phyloP scores from a whole-genome alignment of 1,140 invertebrate species.

The Manduca sexta region DNA sequence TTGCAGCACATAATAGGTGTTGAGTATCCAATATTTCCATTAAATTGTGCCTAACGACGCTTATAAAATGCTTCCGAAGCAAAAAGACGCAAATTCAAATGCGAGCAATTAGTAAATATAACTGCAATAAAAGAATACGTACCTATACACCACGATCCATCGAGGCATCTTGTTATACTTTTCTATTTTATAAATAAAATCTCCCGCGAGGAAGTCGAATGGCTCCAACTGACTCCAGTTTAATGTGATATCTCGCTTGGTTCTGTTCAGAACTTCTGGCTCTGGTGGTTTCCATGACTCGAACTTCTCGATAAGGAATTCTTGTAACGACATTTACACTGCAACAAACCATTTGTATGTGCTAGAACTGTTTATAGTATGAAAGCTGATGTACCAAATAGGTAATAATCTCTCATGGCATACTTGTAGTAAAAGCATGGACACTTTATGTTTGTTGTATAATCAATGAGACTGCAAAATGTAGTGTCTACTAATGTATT shows the following conservation, averaged over 20 bases:
- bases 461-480: no score
- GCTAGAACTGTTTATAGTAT: no score
- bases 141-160: slow-evolving; percentile 56
- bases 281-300: slow-evolving; percentile 27
- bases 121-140: slow-evolving; percentile 1
- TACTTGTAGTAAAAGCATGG: no score
- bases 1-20: no score
- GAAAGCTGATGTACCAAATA: no score
- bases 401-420: no score
- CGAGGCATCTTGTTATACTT: slow-evolving; percentile 53
- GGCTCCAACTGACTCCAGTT: slow-evolving; percentile 21
- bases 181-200: slow-evolving; percentile 45
- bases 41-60: no score
- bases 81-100: background rate
- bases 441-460: no score
- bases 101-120: no score
- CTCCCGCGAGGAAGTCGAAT: slow-evolving; percentile 27
- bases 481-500: no score
- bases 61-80: background rate
- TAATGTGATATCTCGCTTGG: slow-evolving; percentile 34
- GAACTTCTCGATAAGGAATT: slow-evolving; percentile 23
- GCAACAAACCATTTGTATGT: no score
- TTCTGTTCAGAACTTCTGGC: slow-evolving; percentile 33
- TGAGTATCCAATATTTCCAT: no score
- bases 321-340: slow-evolving; percentile 23